Evolutionary conservation across 2,888 invertebrate species (phyloP).

Genomic region (Tinea trinotella): DNA sequence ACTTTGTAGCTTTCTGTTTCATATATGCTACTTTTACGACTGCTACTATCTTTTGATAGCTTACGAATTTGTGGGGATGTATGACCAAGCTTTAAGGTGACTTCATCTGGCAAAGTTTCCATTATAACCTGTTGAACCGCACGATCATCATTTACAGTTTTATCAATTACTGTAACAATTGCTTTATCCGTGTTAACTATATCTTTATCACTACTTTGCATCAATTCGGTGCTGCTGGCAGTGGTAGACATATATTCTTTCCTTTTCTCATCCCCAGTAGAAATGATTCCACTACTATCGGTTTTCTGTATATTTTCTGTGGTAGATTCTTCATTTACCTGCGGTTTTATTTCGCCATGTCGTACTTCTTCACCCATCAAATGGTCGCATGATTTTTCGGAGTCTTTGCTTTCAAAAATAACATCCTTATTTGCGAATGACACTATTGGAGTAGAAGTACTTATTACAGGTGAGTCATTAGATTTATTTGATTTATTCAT

Average conservation of each 20-base stretch:
- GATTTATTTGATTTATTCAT: conserved; percentile 33
- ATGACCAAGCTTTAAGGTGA: conserved; percentile 38
- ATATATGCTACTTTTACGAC: conserved; percentile 61
- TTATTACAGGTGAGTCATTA: conserved; percentile 40
- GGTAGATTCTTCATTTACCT: conserved; percentile 30
- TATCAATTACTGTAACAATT: conserved; percentile 40
- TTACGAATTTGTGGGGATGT: conserved; percentile 44
- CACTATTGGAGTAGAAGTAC: conserved; percentile 36
- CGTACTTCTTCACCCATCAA: conserved; percentile 53
- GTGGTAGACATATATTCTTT: conserved; percentile 43
- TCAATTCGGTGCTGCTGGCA: conserved; percentile 42
- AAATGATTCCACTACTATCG: conserved; percentile 31
- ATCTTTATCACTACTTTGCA: conserved; percentile 25
- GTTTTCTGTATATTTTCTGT: conserved; percentile 32
- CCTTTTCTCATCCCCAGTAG: conserved; percentile 40
- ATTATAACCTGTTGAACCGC: conserved; percentile 50
- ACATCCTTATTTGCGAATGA: conserved; percentile 59
- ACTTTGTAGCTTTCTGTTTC: conserved; percentile 70
- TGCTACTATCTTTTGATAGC: conserved; percentile 47
- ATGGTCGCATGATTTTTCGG: conserved; percentile 39
- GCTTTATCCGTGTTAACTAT: conserved; percentile 35
- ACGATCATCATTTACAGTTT: conserved; percentile 37
- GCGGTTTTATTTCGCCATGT: conserved; percentile 32
- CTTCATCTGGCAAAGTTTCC: conserved; percentile 41
- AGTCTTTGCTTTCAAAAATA: conserved; percentile 48